A percentile compares a stretch with the other conserved stretches of the same genome.
These are phyloP conservation scores for Mesocentrotus franciscanus DNA, from an alignment of 53 echinoderm and acorn worm genomes.

Conservation along the genomic window DNA sequence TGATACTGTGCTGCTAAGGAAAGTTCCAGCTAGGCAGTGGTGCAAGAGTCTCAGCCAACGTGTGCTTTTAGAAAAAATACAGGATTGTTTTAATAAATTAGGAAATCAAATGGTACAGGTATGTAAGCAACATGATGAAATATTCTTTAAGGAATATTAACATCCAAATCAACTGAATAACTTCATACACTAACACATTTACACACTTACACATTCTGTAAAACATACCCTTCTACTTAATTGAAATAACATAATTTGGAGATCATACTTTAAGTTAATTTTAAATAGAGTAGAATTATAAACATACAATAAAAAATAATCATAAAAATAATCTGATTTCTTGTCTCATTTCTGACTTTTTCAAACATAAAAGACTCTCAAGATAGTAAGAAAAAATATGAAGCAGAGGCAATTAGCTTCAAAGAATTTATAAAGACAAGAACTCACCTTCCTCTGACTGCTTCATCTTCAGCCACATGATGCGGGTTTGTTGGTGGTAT, in stretches of 20 bases:
- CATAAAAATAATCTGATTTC: too few relatives aligned
- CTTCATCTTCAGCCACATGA: slow-evolving; percentile 60
- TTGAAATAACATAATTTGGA: neutral
- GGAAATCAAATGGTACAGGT: neutral
- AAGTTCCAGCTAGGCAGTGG: slow-evolving; percentile 86
- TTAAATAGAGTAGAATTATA: too few relatives aligned
- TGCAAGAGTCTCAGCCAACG: slow-evolving; percentile 94
- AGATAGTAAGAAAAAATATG: too few relatives aligned
- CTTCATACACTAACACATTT: neutral
- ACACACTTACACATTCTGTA: neutral
- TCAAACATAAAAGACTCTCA: too few relatives aligned
- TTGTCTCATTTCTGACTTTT: too few relatives aligned
- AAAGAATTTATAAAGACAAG: neutral
- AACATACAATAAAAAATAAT: too few relatives aligned
- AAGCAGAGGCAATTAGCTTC: neutral
- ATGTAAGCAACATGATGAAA: neutral
- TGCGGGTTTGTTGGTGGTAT: slow-evolving; percentile 12
- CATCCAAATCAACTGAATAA: neutral
- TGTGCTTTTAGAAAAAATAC: slow-evolving; percentile 66
- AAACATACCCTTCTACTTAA: neutral
- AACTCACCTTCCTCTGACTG: slow-evolving; percentile 72
- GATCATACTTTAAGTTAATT: too few relatives aligned
- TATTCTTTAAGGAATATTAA: neutral
- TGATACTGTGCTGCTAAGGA: slow-evolving; percentile 65
- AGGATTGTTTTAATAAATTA: neutral